Base-by-base conservation (phyloP, 2,888 invertebrate genomes). In the Arenicola marina region DNA sequence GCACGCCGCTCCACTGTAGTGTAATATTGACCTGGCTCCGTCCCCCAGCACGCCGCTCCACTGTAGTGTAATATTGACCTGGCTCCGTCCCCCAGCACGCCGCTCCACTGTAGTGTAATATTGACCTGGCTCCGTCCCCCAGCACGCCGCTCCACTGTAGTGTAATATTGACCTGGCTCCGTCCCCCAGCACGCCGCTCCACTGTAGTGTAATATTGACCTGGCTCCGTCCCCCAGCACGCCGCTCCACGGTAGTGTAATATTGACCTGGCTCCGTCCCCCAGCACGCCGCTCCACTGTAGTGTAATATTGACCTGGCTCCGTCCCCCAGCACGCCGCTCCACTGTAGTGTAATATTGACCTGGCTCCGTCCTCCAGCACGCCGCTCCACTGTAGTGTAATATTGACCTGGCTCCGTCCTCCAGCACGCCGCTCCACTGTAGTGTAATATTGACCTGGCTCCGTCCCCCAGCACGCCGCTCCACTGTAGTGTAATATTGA, bases 81-180 rank as follows among this genome's bases (percentile, higher is more conserved):
- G n/a, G n/a, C n/a, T n/a, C n/a, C n/a, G n/a, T n/a, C 29, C 74
- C 71, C n/a, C 76, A 82, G 82, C 63, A 92, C 93, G 28, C 89
- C 93, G 0, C 86, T 95, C 2, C 95, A 95, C 79, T 87, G 90
- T n/a, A n/a, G n/a, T n/a, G n/a, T n/a, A n/a, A n/a, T n/a, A n/a
- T n/a, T n/a, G n/a, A n/a, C n/a, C n/a, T n/a, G n/a, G n/a, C n/a
- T n/a, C n/a, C n/a, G n/a, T n/a, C 29, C 74, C 71, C n/a, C 76
- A 82, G 82, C 63, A 92, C 93, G 28, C 89, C 93, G 0, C 86
- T 95, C 2, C 95, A 95, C 79, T 87, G 90, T n/a, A n/a, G n/a
- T n/a, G n/a, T n/a, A n/a, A n/a, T n/a, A n/a, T n/a, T n/a, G n/a
- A n/a, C n/a, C n/a, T n/a, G n/a, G n/a, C n/a, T n/a, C n/a, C n/a